Base-by-base conservation (phyloP, 2,888 invertebrate species). In the Sussaba pulchella region DNA sequence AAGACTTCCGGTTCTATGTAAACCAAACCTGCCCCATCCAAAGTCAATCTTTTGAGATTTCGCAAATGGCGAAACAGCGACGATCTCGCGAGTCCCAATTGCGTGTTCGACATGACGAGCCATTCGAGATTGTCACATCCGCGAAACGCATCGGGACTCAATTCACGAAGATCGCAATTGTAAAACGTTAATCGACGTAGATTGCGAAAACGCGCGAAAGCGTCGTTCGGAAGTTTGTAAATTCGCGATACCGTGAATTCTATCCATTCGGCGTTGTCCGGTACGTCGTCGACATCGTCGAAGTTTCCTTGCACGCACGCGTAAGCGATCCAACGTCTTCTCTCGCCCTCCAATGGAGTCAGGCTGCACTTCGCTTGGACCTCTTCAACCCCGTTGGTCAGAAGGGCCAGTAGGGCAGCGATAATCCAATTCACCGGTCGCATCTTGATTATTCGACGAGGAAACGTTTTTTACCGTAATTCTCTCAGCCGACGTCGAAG, bases 181-280 rank as follows among this genome's bases (percentile, higher is more conserved):
- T 88, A 89, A 45, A 89, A 90, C 2, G 89, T 85, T 14, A 89
- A 69, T 21, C 84, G 83, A 0, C 82, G 74, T 5, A 89, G 81
- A 59, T 85, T 74, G 2, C 21, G 57, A 66, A 89, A 89, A 41
- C 86, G 83, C 0, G 47, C 64, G 43, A 89, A 89, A 21, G 85
- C 88, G 52, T 85, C 85, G 12, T 84, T 43, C 0, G 86, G 85
- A 9, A 89, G 86, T 9, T 63, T 31, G 5, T 80, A 73, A 50
- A 89, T 82, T 5, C 86, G 85, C 5, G 88, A 87, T 17, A 89
- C 88, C 9, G 89, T 87, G 71, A 89, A 89, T 64, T 90, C 89
- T 69, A 89, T 89, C 90, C 89, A 89, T 31, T 89, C 87, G 10
- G 86, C 85, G 1, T 88, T 84, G 66, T 43, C 75, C 10, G 88